Base-by-base conservation (phyloP, 2,113 vertebrate genomes). In the Callipepla californica region DNA sequence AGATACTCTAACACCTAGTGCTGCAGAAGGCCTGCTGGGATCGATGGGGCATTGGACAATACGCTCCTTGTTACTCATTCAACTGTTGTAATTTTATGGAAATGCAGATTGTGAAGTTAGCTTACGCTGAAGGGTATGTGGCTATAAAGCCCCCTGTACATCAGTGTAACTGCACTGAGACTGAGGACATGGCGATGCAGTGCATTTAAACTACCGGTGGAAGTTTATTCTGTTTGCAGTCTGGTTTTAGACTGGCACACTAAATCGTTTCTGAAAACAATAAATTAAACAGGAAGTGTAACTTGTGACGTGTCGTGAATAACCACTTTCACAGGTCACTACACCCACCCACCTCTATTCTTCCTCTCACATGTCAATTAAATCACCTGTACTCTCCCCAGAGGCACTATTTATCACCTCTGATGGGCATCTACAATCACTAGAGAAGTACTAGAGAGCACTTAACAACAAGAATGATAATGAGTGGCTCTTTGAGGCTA, bases 391-490 rank as follows among this genome's bases (percentile, higher is more conserved):
- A 67, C 47, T 92, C 94, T 91, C 95, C 70, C 13, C 59, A 36
- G 89, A 96, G 45, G 47, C 10, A 66, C 63, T 86, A 78, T 95
- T 98, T 97, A 96, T 97, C 96, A 97, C 70, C 67, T 89, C 76
- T 96, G 94, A 96, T 96, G 95, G 96, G 80, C 95, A 96, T 96
- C 97, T 97, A 75, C 89, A 96, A 93, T 96, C 95, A 70, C 88
- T 68, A 69, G 94, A 88, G 92, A 95, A 91, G 92, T 4, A 11
- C 25, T 76, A 95, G 82, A 85, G 83, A 95, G 76, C 76, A 91
- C 67, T 97, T 87, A 74, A 67, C 51, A 78, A 80, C 20, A 97
- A 80, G 93, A 97, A 98, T 87, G 72, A 94, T 96, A 97, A 97
- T 95, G 92, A 96, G 95, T 78, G 80, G 86, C 55, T 96, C 97